These are phyloP conservation scores for Drosophila saltans DNA, from an alignment of 1,140 invertebrate genomes.

Conservation along the genomic window DNA sequence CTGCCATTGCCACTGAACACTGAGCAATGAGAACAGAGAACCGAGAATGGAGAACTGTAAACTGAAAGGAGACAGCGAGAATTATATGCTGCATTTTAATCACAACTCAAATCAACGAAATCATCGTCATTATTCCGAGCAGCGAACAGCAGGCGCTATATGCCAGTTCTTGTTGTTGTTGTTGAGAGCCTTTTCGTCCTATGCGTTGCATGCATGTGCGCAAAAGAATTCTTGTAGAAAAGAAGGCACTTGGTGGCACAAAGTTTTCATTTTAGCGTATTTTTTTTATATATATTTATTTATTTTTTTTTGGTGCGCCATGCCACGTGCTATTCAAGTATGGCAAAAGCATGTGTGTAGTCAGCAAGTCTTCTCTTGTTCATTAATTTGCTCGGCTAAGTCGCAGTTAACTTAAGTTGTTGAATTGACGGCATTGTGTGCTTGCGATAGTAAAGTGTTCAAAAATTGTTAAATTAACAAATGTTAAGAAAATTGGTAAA, in stretches of 20 bases:
- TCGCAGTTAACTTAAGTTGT: not conserved
- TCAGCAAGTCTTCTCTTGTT: slow-evolving; percentile 5
- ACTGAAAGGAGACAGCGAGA: slow-evolving; percentile 41
- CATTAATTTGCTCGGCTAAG: slow-evolving; percentile 5
- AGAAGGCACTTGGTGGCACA: slow-evolving; percentile 10
- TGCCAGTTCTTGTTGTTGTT: not conserved
- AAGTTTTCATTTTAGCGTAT: not conserved
- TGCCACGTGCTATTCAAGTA: slow-evolving; percentile 3
- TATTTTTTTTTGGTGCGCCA: not conserved
- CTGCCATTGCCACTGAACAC: slow-evolving; percentile 42
- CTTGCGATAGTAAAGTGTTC: not conserved
- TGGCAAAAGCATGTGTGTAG: not conserved
- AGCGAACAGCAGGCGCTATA: slow-evolving; percentile 44
- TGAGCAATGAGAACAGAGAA: slow-evolving; percentile 16
- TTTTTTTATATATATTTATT: too few species aligned
- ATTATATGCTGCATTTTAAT: slow-evolving; percentile 82
- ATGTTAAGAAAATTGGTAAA: too few species aligned
- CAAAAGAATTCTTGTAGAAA: slow-evolving; percentile 34
- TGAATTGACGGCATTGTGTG: slow-evolving; percentile 7
- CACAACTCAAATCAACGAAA: slow-evolving; percentile 82
- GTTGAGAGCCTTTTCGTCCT: slow-evolving; percentile 24
- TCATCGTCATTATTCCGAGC: slow-evolving; percentile 76
- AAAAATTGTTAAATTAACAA: not conserved
- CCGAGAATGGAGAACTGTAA: not conserved
- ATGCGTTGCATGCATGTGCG: slow-evolving; percentile 34